A percentile compares a stretch with the other conserved stretches of the same genome.
Evolutionary conservation across 2,888 invertebrate genomes (phyloP).

Genomic region (Creontiades dilutus): DNA sequence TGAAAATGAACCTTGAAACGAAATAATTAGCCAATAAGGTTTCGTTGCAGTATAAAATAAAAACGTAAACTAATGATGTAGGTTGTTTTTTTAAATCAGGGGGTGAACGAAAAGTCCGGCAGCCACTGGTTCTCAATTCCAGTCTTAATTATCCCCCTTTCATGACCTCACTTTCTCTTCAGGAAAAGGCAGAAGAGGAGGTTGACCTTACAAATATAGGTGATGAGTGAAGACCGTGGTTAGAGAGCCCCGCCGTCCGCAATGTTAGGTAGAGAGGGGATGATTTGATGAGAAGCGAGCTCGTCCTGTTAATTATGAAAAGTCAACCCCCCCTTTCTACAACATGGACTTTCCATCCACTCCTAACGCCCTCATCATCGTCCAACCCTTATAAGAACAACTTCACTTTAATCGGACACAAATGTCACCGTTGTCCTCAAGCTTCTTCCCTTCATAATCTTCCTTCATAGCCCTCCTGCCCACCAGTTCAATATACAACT

Average conservation of each 20-base stretch:
- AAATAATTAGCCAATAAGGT: too few species aligned
- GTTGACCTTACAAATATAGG: slow-evolving; percentile 10
- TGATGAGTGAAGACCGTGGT: neutral
- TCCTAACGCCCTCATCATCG: slow-evolving; percentile 28
- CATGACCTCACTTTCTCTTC: neutral
- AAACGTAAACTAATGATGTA: too few species aligned
- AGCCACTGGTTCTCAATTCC: neutral
- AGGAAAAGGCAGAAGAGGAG: neutral
- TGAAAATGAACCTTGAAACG: too few species aligned
- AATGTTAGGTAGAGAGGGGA: neutral
- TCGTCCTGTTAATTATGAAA: slow-evolving; percentile 58
- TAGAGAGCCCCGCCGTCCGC: neutral
- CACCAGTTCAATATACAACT: neutral
- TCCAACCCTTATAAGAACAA: slow-evolving; percentile 45
- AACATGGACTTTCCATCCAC: neutral
- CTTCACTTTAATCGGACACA: slow-evolving; percentile 59
- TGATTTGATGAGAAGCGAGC: slow-evolving; percentile 1
- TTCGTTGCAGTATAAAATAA: too few species aligned
- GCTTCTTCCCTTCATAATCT: slow-evolving; percentile 1
- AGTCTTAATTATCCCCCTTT: neutral
- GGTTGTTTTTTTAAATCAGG: too few species aligned
- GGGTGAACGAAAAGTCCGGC: too few species aligned
- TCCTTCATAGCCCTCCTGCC: neutral
- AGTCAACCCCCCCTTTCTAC: neutral
- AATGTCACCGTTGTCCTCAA: slow-evolving; percentile 41